phyloP scores from a whole-genome alignment of 2,888 invertebrate genomes.

The Galeruca laticollis region DNA sequence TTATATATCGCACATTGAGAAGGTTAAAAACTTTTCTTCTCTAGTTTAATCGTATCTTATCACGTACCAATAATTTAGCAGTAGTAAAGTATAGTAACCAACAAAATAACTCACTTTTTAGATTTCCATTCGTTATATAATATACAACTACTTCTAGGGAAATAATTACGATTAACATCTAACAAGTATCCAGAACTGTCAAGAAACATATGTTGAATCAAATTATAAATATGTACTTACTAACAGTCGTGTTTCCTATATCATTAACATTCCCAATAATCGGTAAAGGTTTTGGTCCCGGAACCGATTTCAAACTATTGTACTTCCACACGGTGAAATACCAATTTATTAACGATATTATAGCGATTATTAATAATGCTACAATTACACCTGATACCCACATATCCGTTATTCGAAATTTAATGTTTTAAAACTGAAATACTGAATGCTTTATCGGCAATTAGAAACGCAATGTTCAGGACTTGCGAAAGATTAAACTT shows the following conservation, averaged over 20 bases:
- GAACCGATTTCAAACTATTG: conserved; percentile 47
- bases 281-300: conserved; percentile 54
- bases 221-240: conserved; percentile 44
- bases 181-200: too few relatives aligned
- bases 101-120: too few relatives aligned
- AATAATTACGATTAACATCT: too few relatives aligned
- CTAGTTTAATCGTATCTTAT: too few relatives aligned
- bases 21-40: too few relatives aligned
- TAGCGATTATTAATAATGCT: conserved; percentile 41
- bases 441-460: not conserved
- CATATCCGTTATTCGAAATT: conserved; percentile 6
- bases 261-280: conserved; percentile 52
- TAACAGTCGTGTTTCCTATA: conserved; percentile 51
- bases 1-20: too few relatives aligned
- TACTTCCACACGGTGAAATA: conserved; percentile 49
- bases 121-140: too few relatives aligned
- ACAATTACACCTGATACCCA: conserved; percentile 34
- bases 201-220: too few relatives aligned
- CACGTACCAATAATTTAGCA: too few relatives aligned
- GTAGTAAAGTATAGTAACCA: too few relatives aligned
- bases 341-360: conserved; percentile 51
- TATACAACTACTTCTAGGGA: too few relatives aligned
- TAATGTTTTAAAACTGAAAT: not conserved
- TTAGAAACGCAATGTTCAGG: not conserved
- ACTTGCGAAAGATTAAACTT: not conserved